Conservation (phyloP, 2,113 vertebrate genomes). For the Emydura subglobosa region DNA sequence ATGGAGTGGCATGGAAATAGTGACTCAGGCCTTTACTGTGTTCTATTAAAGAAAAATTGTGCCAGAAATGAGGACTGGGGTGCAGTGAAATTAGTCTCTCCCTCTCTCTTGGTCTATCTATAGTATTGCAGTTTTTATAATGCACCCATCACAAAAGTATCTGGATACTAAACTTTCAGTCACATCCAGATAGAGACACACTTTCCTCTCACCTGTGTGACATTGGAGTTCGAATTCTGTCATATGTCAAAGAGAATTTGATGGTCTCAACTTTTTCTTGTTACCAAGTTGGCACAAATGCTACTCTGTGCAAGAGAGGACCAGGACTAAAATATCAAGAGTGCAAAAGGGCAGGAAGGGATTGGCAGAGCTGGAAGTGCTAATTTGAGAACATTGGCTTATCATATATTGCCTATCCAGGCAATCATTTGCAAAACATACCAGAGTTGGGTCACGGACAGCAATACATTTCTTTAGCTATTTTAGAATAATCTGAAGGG, state of each 20-base stretch:
- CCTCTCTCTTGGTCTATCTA: too few relatives aligned
- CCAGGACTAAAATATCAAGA: not conserved
- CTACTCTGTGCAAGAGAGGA: not conserved
- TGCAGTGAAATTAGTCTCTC: not conserved
- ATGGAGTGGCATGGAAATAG: not conserved
- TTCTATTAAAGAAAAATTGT: not conserved
- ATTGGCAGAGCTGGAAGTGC: not conserved
- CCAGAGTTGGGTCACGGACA: not conserved
- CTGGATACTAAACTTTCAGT: not conserved
- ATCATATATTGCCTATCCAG: constrained; percentile 19
- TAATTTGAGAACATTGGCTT: not conserved
- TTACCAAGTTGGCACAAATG: not conserved
- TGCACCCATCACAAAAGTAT: not conserved
- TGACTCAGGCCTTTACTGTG: not conserved
- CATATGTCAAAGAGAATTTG: not conserved
- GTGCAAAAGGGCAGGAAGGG: not conserved
- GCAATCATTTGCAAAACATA: constrained; percentile 10
- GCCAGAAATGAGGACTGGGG: not conserved
- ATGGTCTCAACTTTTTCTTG: not conserved
- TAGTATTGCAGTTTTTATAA: not conserved
- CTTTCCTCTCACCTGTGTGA: not conserved
- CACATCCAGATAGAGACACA: not conserved
- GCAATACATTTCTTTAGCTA: constrained; percentile 13
- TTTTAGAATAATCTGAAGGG: constrained; percentile 64
- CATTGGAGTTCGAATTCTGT: not conserved